Base-by-base conservation (phyloP, 2,113 vertebrate species). In the Tachysurus fulvidraco region DNA sequence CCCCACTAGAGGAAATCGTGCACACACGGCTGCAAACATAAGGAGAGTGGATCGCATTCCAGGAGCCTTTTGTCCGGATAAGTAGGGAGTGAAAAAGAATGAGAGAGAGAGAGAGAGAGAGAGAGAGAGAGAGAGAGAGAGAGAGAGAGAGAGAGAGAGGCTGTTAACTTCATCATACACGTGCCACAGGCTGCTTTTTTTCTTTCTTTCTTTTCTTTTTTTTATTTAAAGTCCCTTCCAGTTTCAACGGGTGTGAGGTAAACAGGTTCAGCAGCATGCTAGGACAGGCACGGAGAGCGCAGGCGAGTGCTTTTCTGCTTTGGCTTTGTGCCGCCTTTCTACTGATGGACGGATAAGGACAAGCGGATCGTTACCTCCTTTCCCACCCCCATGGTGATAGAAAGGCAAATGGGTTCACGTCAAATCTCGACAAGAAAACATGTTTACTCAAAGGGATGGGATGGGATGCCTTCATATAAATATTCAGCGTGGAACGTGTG, bases 211-310 rank as follows among this genome's bases (percentile, higher is more conserved):
- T 44, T 86, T 59, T 59, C 10, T 44, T 71, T 80, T 76, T 30
- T 64, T 9, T 62, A 11, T 9, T 25, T n/a, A 67, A 60, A 21
- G 14, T 57, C 50, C 52, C 55, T 46, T 88, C 73, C 41, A 81
- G 90, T 90, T 91, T 88, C 74, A 84, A 57, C 52, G 54, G 84
- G 79, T 83, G 85, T 77, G 74, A 84, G 88, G 88, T 91, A 88
- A 92, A 91, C 81, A 83, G 85, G 90, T 90, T 91, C 85, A 76
- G 59, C 85, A 69, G 88, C 92, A 80, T 91, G 92, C 88, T 86
- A 84, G 81, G 84, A 88, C 90, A 89, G 82, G 91, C 85, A 79
- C 62, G 3, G 59, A 59, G 25, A 60, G 50, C 60, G 64, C 81
- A 88, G 46, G 17, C 21, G 60, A 83, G 30, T 60, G 71, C 69